phyloP scores from a whole-genome alignment of 2,797 vertebrate species.

The Sciaenops ocellatus region DNA sequence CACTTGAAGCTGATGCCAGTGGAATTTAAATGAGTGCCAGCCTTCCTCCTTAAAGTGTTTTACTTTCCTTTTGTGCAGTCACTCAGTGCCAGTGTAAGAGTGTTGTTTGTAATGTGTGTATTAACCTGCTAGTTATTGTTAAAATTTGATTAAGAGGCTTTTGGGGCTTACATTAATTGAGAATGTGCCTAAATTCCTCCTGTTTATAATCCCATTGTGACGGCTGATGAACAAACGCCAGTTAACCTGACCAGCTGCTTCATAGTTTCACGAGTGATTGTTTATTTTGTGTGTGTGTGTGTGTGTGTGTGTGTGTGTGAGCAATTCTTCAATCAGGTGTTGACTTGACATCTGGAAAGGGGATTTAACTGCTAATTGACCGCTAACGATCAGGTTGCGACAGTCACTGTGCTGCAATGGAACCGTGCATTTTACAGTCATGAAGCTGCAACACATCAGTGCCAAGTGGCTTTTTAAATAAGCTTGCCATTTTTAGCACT shows the following conservation, averaged over 20 bases:
- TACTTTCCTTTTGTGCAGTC: background rate
- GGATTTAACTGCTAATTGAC: background rate
- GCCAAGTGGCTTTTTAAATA: slow-evolving; percentile 17
- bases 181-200: background rate
- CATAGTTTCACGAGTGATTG: background rate
- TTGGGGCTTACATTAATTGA: background rate
- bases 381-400: background rate
- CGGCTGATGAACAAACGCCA: background rate
- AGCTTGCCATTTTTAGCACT: slow-evolving; percentile 29
- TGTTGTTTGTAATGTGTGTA: background rate
- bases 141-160: slow-evolving; percentile 5
- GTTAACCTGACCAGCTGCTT: background rate
- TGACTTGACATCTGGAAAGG: background rate
- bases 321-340: background rate
- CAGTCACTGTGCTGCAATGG: background rate
- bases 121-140: background rate
- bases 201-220: background rate
- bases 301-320: too few relatives aligned
- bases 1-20: background rate
- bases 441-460: background rate
- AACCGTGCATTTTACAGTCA: background rate
- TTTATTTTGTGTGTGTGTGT: too few relatives aligned
- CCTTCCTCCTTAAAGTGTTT: background rate
- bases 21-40: slow-evolving; percentile 7
- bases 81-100: background rate